phyloP scores from a whole-genome alignment of 1,140 invertebrate genomes.

The Tetramorium parvispinum region DNA sequence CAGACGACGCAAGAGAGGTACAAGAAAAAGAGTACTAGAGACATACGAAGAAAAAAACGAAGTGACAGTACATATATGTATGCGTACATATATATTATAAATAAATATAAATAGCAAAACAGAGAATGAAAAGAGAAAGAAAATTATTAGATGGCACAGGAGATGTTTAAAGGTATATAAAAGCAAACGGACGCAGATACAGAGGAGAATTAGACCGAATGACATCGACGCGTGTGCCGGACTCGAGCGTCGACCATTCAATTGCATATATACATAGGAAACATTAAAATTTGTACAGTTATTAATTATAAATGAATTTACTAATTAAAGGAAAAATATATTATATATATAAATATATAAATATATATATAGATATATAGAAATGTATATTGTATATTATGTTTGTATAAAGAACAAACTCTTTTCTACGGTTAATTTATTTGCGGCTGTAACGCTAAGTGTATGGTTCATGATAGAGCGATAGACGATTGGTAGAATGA shows the following conservation, averaged over 20 bases:
- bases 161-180: constrained; percentile 51
- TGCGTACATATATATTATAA: constrained; percentile 55
- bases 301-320: constrained; percentile 85
- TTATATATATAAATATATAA: constrained; percentile 79
- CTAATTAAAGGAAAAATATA: constrained; percentile 82
- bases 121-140: background rate
- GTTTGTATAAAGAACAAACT: constrained; percentile 85
- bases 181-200: constrained; percentile 21
- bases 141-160: constrained; percentile 23
- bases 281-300: constrained; percentile 86
- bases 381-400: constrained; percentile 85
- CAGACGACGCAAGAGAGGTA: constrained; percentile 15
- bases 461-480: constrained; percentile 67
- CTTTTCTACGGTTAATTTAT: constrained; percentile 85
- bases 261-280: constrained; percentile 83
- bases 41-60: background rate
- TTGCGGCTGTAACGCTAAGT: constrained; percentile 83
- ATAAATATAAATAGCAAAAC: constrained; percentile 65
- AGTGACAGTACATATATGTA: constrained; percentile 5
- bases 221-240: constrained; percentile 73
- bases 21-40: background rate
- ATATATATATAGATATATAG: constrained; percentile 77
- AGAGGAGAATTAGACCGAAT: constrained; percentile 59
- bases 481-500: constrained; percentile 25
- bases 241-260: constrained; percentile 82